Base-by-base conservation (phyloP, 30 jellyfish, hydroid and myxozoan genomes). In the Morbakka virulenta region DNA sequence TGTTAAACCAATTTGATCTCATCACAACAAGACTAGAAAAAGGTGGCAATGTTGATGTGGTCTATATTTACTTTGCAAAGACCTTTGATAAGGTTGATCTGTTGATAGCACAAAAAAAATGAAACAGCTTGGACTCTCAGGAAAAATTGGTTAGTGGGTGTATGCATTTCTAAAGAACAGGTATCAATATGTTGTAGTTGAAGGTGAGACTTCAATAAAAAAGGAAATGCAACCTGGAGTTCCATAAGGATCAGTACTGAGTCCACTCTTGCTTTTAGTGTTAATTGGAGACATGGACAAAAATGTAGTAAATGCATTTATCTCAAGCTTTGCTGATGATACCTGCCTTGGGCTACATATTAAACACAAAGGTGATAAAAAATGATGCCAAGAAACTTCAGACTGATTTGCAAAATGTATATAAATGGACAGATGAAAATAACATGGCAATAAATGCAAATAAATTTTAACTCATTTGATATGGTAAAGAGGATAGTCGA, bases 301-400 rank as follows among this genome's bases (percentile, higher is more conserved):
- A 22, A 14, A 32, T 14, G 4, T 67, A 4, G 3, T 3, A 26
- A 28, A 67, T 26, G 21, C 67, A 23, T 3, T 67, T 17, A 3
- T 67, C 73, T 2, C 6, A 67, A 30, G 67, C 33, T 67, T 67
- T 35, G 80, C 80, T 25, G 80, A 67, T 31, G 80, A 67, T 32
- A 67, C 73, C 3, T 4, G 80, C 2, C 67, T 35, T 2, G 29
- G 4, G 2, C 6, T 17, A 2, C 25, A 22, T 3, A 29, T 67
- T 29, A 3, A 2, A 9, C 17, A 17, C 4, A 35, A 3, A 21
- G 11, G n/a, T n/a, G n/a, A n/a, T n/a, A n/a, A n/a, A n/a, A n/a
- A n/a, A 29, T 4, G 73, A 67, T 67, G 73, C 31, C 2, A 3
- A 33, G 4, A 17, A 3, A 2, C 73, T 67, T 32, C 80, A 67